Base-by-base conservation (phyloP, 2,797 vertebrate species). In the Sciaenops ocellatus region DNA sequence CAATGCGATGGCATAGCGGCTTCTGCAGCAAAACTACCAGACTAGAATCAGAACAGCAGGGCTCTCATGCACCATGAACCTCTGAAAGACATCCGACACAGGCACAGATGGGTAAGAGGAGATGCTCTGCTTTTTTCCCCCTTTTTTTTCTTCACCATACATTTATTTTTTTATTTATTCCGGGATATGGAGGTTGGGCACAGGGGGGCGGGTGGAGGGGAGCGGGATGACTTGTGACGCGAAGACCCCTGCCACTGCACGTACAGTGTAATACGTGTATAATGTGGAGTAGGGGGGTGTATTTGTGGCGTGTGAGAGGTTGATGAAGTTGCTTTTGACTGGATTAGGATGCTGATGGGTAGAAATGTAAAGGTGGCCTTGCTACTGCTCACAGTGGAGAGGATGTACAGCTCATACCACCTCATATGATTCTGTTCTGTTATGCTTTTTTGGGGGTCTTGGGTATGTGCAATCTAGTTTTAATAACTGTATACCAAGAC, bases 91-190 rank as follows among this genome's bases (percentile, higher is more conserved):
- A 86, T 83, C 88, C 24, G 70, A 87, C 88, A 72, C 88, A 30
- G 73, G 92, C 91, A 85, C 91, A 87, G 90, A 94, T 94, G 93
- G 93, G 92, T 93, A 90, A 93, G 93, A 72, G 20, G 61, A 85
- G 78, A 84, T 47, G 76, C 63, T 54, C 38, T 60, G 20, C 54
- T 34, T 5, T 24, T 20, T 11, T 30, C 5, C 7, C 7, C 0
- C 5, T 4, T 4, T 28, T 15, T 46, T 8, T 22, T 7, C 20
- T 20, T 38, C 34, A 38, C 34, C 34, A 38, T 38, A 9, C 34
- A 20, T 30, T 17, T 59, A 4, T n/a, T n/a, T 13, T n/a, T 38
- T 16, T 5, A 9, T 17, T 51, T 41, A 70, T 78, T 76, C 55
- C 16, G 24, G 70, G 50, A 46, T 70, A 15, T 67, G 68, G 26